Evolutionary conservation across 2,113 vertebrate genomes (phyloP), one percentile per base, ranked within the genome.

Genomic region (Amblyornis subalaris): DNA sequence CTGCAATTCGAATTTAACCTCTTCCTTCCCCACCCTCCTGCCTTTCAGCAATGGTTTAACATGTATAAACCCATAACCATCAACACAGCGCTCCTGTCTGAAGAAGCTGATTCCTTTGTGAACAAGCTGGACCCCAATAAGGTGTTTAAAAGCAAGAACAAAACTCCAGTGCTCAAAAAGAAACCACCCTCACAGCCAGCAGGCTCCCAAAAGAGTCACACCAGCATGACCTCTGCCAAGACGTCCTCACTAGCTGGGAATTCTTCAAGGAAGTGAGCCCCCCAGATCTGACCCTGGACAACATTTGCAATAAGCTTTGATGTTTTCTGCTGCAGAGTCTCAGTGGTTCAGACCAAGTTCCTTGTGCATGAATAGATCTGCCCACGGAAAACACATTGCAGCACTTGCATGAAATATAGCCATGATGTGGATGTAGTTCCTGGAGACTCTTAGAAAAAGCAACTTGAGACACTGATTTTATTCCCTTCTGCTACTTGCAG

Each of bases 81-180:
- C 96, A 98, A 97, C 94, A 94, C 97, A 31, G 89, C 98, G 48
- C 92, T 97, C n/a, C 97, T 97, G 64, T 89, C 95, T 2, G 98
- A 99, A 95, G 96, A 98, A 35, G 96, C 98, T 1, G 98, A 98
- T 58, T 95, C 86, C 26, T 97, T 98, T 77, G 94, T 99, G 81
- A 99, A 99, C 97, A 99, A 98, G 89, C 96, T 99, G 97, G 99
- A 99, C 95, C 99, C 99, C 22, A 98, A 94, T 88, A 99, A 97
- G 93, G 98, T 99, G 4, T 99, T 99, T 95, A 98, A 97, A 95
- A 98, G 97, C 94, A 99, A 98, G 97, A 98, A 97, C 90, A 99
- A 99, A 95, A 97, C 93, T 12, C 97, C 98, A 6, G 83, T 98
- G 55, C 97, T 98, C 6, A 99, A 99, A 95, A 99, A 99, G 97